phyloP scores from a whole-genome alignment of 2,797 vertebrate species.

The Clarias laeviceps region DNA sequence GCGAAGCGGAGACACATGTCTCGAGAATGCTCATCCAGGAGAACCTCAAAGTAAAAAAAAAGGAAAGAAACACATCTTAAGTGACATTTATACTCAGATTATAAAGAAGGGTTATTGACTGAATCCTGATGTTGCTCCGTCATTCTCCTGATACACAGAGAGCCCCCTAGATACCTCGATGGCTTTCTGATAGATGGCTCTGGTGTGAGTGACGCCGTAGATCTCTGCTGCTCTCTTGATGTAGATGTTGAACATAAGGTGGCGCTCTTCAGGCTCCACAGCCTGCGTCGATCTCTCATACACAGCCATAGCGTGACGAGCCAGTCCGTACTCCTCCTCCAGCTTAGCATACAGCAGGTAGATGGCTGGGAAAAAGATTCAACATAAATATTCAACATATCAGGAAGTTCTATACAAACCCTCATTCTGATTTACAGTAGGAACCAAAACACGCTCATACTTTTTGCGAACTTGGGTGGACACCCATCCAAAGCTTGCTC shows the following conservation, averaged over 20 bases:
- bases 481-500: constrained; percentile 92
- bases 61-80: neutral
- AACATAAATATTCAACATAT: neutral
- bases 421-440: neutral
- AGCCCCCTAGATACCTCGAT: constrained; percentile 79
- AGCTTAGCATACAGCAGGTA: constrained; percentile 90
- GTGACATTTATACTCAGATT: neutral
- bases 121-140: neutral
- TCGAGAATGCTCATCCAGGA: constrained; percentile 87
- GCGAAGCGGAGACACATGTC: constrained; percentile 94
- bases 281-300: constrained; percentile 90
- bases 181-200: constrained; percentile 90
- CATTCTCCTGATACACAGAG: neutral
- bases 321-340: constrained; percentile 91
- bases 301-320: constrained; percentile 91
- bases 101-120: neutral
- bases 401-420: neutral
- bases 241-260: constrained; percentile 95
- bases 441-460: constrained; percentile 54
- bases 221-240: constrained; percentile 93
- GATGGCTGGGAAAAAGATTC: constrained; percentile 76
- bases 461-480: constrained; percentile 84
- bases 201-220: constrained; percentile 92
- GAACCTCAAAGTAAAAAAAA: constrained; percentile 73
- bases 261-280: constrained; percentile 82